A percentile compares a stretch with the other conserved stretches of the same genome.
phyloP scores from a whole-genome alignment of 2,888 invertebrate species.

The Ferdinandea cuprea region DNA sequence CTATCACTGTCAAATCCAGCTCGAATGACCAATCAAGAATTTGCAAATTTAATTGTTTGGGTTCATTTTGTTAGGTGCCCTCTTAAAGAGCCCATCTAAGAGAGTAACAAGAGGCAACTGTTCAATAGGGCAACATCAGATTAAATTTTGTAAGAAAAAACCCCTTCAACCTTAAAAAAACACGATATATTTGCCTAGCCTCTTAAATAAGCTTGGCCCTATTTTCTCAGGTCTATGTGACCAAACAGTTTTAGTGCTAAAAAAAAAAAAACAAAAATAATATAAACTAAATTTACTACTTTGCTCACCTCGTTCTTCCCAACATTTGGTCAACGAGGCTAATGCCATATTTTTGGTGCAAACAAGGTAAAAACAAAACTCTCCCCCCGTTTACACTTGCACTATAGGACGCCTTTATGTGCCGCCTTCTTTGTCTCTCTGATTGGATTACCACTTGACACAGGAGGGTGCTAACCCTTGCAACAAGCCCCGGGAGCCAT shows the following conservation, averaged over 20 bases:
- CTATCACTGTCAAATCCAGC: not conserved
- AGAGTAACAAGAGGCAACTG: too few relatives aligned
- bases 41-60: too few relatives aligned
- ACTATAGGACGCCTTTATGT: not conserved
- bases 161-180: too few relatives aligned
- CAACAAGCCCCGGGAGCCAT: not conserved
- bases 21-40: not conserved
- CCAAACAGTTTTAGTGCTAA: not conserved
- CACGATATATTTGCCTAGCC: too few relatives aligned
- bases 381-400: not conserved
- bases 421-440: slow-evolving; percentile 29
- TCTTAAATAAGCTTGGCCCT: slow-evolving; percentile 38
- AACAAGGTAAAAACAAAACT: slow-evolving; percentile 16
- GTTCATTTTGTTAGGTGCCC: too few relatives aligned
- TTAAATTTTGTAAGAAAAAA: too few relatives aligned
- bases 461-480: slow-evolving; percentile 63
- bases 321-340: slow-evolving; percentile 52
- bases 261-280: too few relatives aligned
- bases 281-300: slow-evolving; percentile 1
- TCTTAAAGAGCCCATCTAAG: too few relatives aligned
- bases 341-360: slow-evolving; percentile 49
- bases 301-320: slow-evolving; percentile 25
- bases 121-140: not conserved
- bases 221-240: not conserved
- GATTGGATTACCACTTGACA: slow-evolving; percentile 69